Evolutionary conservation across 2,888 invertebrate species (phyloP).

Genomic region (Chouioia cunea): DNA sequence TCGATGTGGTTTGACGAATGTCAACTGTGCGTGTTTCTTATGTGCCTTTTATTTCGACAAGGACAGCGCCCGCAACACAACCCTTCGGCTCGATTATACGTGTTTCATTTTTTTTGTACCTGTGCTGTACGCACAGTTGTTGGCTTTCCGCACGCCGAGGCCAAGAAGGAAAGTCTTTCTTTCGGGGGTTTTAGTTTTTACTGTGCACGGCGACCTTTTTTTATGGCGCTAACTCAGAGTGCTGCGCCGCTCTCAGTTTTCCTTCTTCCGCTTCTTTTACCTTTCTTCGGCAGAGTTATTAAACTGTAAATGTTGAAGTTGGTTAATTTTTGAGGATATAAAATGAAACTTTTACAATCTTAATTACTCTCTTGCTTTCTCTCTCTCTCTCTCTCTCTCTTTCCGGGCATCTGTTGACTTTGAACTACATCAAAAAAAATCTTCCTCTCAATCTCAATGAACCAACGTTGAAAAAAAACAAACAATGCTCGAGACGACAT

Average conservation of each 20-base stretch:
- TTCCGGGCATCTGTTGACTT: no score
- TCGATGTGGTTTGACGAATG: constrained; percentile 47
- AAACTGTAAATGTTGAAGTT: no score
- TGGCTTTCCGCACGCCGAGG: constrained; percentile 1
- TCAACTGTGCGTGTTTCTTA: constrained; percentile 9
- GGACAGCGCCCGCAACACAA: constrained; percentile 29
- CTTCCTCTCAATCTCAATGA: no score
- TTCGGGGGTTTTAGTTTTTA: constrained; percentile 5
- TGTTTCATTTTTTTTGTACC: constrained; percentile 41
- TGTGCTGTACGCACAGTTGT: constrained; percentile 16
- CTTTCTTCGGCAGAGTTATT: no score
- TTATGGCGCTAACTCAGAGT: constrained; percentile 19
- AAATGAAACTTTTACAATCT: no score
- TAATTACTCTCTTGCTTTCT: no score
- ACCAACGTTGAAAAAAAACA: no score
- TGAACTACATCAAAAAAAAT: no score
- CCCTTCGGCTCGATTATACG: constrained; percentile 30
- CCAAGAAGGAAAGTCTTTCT: constrained; percentile 24
- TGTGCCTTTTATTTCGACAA: constrained; percentile 14
- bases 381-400: no score
- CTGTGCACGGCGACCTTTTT: constrained; percentile 6
- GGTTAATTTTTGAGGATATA: no score
- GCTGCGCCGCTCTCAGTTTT: background rate
- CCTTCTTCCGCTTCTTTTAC: no score
- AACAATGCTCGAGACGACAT: no score